These are phyloP conservation scores for Acanthurus lineatus DNA, from an alignment of 2,797 vertebrate genomes.

Conservation along the genomic window DNA sequence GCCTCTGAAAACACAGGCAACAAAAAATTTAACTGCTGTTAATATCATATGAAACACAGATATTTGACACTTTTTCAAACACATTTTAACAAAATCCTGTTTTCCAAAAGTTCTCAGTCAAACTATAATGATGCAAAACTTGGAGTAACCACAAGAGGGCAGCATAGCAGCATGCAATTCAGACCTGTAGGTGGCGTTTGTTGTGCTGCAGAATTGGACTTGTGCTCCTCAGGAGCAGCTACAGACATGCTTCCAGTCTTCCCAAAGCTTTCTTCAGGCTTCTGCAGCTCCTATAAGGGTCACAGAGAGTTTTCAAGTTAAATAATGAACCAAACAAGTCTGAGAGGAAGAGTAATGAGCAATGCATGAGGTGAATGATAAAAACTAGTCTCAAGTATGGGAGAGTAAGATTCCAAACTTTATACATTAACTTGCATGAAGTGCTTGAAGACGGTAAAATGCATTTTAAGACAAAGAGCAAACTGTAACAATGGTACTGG, in stretches of 20 bases:
- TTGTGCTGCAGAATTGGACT: constrained; percentile 23
- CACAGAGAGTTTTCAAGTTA: constrained; percentile 5
- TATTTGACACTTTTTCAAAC: no score
- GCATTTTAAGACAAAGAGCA: not conserved
- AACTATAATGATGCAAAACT: not conserved
- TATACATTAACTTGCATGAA: no score
- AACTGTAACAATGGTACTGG: not conserved
- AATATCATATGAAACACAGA: not conserved
- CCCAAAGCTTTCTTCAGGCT: constrained; percentile 56
- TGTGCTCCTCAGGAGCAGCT: constrained; percentile 37
- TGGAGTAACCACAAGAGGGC: constrained; percentile 55
- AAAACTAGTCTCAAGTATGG: no score
- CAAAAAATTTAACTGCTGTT: not conserved
- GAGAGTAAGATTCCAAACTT: no score
- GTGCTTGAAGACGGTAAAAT: not conserved
- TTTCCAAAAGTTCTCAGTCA: not conserved
- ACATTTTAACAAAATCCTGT: no score
- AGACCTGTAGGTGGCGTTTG: constrained; percentile 64
- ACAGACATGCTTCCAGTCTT: constrained; percentile 20
- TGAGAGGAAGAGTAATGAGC: not conserved
- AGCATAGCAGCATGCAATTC: constrained; percentile 42
- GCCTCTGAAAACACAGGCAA: constrained; percentile 54
- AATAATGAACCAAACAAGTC: not conserved
- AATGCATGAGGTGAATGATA: not conserved
- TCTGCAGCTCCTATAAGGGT: constrained; percentile 71